Evolutionary conservation across 1,140 invertebrate species (phyloP).

Genomic region (Nilaparvata lugens): DNA sequence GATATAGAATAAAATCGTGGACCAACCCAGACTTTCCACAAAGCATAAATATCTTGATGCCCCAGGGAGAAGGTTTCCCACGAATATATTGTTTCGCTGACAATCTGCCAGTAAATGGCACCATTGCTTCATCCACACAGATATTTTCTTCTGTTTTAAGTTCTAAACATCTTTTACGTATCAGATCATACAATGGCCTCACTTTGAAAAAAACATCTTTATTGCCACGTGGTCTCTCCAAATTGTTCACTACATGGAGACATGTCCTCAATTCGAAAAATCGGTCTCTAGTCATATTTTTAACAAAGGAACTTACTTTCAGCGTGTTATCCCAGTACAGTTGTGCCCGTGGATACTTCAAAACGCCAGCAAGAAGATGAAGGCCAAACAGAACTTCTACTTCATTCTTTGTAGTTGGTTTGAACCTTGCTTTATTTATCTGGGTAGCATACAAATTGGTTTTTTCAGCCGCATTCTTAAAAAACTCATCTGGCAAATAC

Average conservation of each 20-base stretch:
- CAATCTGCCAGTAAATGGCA: slow-evolving; percentile 13
- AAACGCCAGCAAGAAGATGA: neutral
- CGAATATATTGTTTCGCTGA: slow-evolving; percentile 26
- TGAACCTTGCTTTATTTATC: neutral
- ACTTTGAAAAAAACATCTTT: neutral
- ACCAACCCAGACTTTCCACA: slow-evolving; percentile 18
- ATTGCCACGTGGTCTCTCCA: neutral
- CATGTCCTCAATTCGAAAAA: neutral
- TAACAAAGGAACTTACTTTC: neutral
- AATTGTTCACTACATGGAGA: neutral
- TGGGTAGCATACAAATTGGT: neutral
- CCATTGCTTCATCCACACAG: neutral
- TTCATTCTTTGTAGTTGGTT: neutral
- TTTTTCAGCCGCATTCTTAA: no score
- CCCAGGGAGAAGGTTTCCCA: slow-evolving; percentile 25
- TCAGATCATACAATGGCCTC: neutral
- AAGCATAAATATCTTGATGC: slow-evolving; percentile 18
- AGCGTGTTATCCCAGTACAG: neutral
- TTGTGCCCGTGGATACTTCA: neutral
- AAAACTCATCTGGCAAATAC: no score
- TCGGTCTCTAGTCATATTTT: neutral
- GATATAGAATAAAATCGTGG: slow-evolving; percentile 28
- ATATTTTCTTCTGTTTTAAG: neutral
- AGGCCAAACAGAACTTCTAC: neutral
- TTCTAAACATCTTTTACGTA: neutral